Percentiles rank a stretch among this genome's conserved stretches.
Evolutionary conservation across 2,888 invertebrate species (phyloP).

Genomic region (Amphimallon solstitiale): DNA sequence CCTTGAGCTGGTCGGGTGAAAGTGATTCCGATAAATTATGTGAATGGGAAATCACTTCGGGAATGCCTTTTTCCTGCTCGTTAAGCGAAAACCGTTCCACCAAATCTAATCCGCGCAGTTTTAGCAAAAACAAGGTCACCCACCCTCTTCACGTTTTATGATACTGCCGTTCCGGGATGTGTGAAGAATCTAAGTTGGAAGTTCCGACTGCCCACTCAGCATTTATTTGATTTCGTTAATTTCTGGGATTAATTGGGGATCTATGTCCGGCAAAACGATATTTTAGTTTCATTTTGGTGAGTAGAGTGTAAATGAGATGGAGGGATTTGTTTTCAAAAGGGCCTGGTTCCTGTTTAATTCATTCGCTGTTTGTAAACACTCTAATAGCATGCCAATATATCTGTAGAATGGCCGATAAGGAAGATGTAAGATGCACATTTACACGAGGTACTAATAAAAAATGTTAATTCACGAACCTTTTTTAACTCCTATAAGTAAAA

Average conservation of each 20-base stretch:
- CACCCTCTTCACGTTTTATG: conserved; percentile 23
- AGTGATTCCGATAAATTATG: conserved; percentile 31
- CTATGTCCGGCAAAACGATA: background rate
- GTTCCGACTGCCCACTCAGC: conserved; percentile 2
- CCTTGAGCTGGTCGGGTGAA: conserved; percentile 4
- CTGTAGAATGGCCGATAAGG: too few species aligned
- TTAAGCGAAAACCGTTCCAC: conserved; percentile 27
- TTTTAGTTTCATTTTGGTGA: background rate
- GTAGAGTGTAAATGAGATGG: background rate
- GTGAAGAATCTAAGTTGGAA: conserved; percentile 19
- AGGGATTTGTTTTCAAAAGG: background rate
- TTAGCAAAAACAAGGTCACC: conserved; percentile 1
- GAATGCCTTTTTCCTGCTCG: conserved; percentile 33
- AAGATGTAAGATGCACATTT: too few species aligned
- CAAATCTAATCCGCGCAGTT: conserved; percentile 13
- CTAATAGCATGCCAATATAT: too few species aligned
- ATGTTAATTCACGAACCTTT: too few species aligned
- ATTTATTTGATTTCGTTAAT: conserved; percentile 29
- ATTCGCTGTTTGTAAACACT: too few species aligned
- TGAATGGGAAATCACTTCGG: conserved; percentile 33
- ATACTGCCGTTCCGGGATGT: conserved; percentile 23
- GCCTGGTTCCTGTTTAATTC: too few species aligned
- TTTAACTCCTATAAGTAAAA: too few species aligned
- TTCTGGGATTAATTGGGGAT: conserved; percentile 7
- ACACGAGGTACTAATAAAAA: too few species aligned